Evolutionary conservation across 1,140 invertebrate species (phyloP), one percentile per base, ranked within the genome.

Genomic region (Panonychus citri): DNA sequence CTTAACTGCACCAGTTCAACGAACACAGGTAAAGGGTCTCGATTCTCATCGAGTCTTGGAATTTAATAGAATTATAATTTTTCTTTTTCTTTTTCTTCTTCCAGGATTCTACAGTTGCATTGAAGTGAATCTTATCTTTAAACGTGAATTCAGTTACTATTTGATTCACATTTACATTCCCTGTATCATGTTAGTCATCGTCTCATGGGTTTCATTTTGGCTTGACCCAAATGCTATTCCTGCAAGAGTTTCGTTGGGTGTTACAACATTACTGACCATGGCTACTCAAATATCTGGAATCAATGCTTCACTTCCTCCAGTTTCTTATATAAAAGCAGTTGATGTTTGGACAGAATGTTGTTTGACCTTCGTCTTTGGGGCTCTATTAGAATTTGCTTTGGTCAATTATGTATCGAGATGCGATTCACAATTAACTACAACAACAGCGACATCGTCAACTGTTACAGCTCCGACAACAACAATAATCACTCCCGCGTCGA

Each of bases 321-420:
- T 46, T 21, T n/a, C 15, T 24, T 46, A 46, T 19, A 46, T 46
- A 10, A 46, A 46, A 46, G 87, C 90, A 59, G 91, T 95, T 62
- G 90, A 95, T 68, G 88, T 95, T 49, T 95, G 90, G 90, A 95
- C 89, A 50, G 90, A 89, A 30, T 86, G 91, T 17, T 95, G 90
- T 71, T 74, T 94, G 55, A 94, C 88, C 25, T 95, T 95, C 71
- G 90, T 95, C 24, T 95, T 95, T 68, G 87, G 88, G 37, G 89
- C 90, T 19, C 73, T 95, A 59, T 76, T 95, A 48, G 90, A 95
- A 73, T 95, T 94, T 67, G 90, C 90, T 30, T 76, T 95, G 48
- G 90, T 95, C 56, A 95, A 95, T 73, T 95, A 94, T 70, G 89
- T 88, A 39, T 93, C 87, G 57, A 77, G 89, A 56, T 46, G 43